Evolutionary conservation across 2,797 vertebrate genomes (phyloP).

Genomic region (Zenarchopterus dispar): DNA sequence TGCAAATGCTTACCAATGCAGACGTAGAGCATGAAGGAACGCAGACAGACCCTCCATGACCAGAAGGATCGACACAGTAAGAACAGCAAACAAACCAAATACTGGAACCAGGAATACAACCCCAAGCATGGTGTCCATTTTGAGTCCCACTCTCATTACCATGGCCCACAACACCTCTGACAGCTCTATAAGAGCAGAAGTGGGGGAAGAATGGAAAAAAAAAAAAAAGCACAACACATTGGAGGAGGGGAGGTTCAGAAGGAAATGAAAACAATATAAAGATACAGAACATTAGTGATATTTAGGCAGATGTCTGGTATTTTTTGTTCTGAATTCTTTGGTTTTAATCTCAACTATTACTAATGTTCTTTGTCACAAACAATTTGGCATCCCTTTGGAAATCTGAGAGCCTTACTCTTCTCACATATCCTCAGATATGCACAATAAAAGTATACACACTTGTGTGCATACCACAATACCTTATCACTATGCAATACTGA

Average conservation of each 20-base stretch:
- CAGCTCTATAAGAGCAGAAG: conserved; percentile 82
- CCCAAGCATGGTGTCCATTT: conserved; percentile 82
- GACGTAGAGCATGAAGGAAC: conserved; percentile 94
- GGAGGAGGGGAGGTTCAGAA: too few species aligned
- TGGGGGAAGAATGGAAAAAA: background rate
- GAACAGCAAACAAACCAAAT: conserved; percentile 87
- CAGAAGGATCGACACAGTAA: conserved; percentile 94
- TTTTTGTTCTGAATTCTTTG: background rate
- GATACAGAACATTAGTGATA: background rate
- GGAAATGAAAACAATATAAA: background rate
- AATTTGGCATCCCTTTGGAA: too few species aligned
- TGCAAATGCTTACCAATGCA: conserved; percentile 88
- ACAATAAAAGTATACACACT: too few species aligned
- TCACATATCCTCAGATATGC: too few species aligned
- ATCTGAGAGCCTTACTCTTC: too few species aligned
- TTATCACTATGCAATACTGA: too few species aligned
- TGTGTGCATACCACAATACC: too few species aligned
- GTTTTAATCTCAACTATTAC: background rate
- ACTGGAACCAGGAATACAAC: conserved; percentile 89
- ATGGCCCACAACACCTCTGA: conserved; percentile 96
- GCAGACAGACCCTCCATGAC: conserved; percentile 98
- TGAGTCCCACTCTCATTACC: conserved; percentile 92
- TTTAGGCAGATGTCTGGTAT: background rate
- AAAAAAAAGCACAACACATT: too few species aligned
- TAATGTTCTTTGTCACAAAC: background rate